phyloP scores from a whole-genome alignment of 1,140 invertebrate genomes.

The Bombus polaris region DNA sequence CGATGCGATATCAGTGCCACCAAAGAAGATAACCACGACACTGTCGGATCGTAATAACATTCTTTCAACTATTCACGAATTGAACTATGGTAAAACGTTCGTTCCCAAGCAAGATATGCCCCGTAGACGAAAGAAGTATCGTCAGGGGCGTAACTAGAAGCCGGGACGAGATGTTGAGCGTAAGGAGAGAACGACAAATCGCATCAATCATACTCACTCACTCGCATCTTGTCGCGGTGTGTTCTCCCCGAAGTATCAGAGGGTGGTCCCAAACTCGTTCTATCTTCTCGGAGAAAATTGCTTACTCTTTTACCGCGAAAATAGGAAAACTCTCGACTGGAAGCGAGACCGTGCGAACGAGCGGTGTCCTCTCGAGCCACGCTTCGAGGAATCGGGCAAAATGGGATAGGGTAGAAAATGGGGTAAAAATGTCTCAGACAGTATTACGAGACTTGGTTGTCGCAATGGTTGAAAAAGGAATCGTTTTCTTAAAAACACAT shows the following conservation, averaged over 20 bases:
- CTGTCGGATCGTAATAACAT: not conserved
- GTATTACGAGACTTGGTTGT: constrained; percentile 37
- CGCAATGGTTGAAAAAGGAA: constrained; percentile 15
- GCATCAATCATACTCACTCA: constrained; percentile 75
- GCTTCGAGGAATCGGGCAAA: not conserved
- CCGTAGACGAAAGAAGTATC: constrained; percentile 13
- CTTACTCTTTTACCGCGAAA: constrained; percentile 60
- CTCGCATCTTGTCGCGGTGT: constrained; percentile 56
- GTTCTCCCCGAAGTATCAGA: constrained; percentile 51
- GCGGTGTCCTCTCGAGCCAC: constrained; percentile 17
- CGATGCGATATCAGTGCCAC: not conserved
- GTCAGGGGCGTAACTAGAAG: constrained; percentile 38
- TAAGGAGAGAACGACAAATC: constrained; percentile 62
- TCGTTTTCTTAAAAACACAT: constrained; percentile 9
- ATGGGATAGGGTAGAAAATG: not conserved
- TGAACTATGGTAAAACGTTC: not conserved
- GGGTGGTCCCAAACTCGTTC: constrained; percentile 56
- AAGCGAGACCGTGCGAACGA: constrained; percentile 34
- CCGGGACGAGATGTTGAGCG: constrained; percentile 58
- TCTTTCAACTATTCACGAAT: not conserved
- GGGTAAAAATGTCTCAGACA: not conserved
- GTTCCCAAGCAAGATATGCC: not conserved
- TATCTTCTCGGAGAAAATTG: constrained; percentile 69
- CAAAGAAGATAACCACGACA: not conserved
- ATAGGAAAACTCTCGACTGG: constrained; percentile 47